Conservation (phyloP, 2,888 invertebrate genomes). For the Therioaphis trifolii region DNA sequence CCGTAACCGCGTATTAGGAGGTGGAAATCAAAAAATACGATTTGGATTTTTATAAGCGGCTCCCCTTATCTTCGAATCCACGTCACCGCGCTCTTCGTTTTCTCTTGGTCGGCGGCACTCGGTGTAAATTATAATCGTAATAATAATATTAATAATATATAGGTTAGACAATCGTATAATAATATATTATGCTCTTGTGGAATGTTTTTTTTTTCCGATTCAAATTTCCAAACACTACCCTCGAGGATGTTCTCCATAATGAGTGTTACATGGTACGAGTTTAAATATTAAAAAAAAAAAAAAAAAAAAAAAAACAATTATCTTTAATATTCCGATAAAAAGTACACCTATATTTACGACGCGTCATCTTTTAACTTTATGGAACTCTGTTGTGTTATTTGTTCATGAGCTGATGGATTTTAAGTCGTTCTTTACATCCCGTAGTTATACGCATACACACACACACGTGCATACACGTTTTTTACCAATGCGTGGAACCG, state of each 20-base stretch:
- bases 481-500: constrained; percentile 40
- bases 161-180: background rate
- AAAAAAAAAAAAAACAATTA: constrained; percentile 20
- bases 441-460: background rate
- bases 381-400: constrained; percentile 30
- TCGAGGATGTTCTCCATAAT: background rate
- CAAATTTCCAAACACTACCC: background rate
- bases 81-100: background rate
- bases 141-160: background rate
- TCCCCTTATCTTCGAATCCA: background rate
- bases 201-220: background rate
- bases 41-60: background rate
- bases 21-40: background rate
- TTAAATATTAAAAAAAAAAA: background rate
- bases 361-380: background rate
- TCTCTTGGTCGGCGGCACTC: too few species aligned
- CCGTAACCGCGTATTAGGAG: too few species aligned
- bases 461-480: background rate
- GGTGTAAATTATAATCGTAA: background rate
- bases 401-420: constrained; percentile 12
- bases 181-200: background rate
- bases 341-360: constrained; percentile 24
- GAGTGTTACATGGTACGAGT: background rate
- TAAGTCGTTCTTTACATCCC: constrained; percentile 9
- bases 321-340: constrained; percentile 44